A percentile compares a stretch with the other conserved stretches of the same genome.
These are phyloP conservation scores for Etheostoma spectabile DNA, from an alignment of 2,113 vertebrate species.

Conservation along the genomic window DNA sequence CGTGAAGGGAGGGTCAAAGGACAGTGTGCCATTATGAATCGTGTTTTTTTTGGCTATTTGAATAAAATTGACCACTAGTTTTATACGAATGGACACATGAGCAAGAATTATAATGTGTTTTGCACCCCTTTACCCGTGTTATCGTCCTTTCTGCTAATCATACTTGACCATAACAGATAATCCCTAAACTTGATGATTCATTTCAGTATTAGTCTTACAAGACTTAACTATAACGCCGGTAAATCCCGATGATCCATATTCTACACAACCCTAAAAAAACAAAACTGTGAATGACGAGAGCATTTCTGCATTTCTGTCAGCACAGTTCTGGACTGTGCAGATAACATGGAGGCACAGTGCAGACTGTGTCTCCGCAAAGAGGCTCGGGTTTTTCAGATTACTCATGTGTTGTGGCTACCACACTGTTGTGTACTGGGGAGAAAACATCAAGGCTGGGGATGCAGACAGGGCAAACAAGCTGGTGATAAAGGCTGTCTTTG, in stretches of 20 bases:
- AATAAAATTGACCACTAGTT: not conserved
- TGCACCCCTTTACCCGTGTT: slow-evolving; percentile 4
- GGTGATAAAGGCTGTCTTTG: slow-evolving; percentile 67
- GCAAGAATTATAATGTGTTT: not conserved
- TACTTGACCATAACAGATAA: slow-evolving; percentile 17
- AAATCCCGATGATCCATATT: slow-evolving; percentile 16
- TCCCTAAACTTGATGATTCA: not conserved
- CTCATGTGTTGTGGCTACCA: slow-evolving; percentile 46
- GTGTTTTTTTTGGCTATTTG: no score
- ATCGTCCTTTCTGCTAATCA: slow-evolving; percentile 19
- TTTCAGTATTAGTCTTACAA: slow-evolving; percentile 3
- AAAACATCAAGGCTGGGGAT: slow-evolving; percentile 55
- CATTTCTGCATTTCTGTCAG: slow-evolving; percentile 9
- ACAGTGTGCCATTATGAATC: no score
- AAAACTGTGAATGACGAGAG: not conserved
- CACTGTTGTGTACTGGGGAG: slow-evolving; percentile 39
- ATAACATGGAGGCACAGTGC: slow-evolving; percentile 51
- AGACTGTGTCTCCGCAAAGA: slow-evolving; percentile 22
- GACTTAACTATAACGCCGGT: not conserved
- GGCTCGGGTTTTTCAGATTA: slow-evolving; percentile 38
- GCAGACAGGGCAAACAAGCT: slow-evolving; percentile 64
- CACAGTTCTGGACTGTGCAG: slow-evolving; percentile 37
- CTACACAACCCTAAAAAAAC: not conserved
- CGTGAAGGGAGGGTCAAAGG: no score
- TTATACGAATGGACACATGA: not conserved